phyloP scores from a whole-genome alignment of 1,140 invertebrate genomes.

The Euglossa dilemma region DNA sequence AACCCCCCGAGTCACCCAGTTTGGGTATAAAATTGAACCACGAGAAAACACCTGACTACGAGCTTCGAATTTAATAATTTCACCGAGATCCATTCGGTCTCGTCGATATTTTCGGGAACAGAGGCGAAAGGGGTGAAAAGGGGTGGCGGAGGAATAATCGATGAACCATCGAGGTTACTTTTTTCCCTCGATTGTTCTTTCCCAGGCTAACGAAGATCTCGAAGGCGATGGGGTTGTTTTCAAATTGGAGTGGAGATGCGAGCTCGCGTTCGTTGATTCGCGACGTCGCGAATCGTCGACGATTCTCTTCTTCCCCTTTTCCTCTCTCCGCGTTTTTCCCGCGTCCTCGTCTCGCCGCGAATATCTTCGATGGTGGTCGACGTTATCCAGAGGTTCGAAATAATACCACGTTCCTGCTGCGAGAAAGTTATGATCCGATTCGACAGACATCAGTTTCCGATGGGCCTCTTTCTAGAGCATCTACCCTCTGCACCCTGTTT shows the following conservation, averaged over 20 bases:
- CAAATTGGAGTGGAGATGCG: constrained; percentile 1
- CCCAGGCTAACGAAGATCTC: neutral
- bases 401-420: neutral
- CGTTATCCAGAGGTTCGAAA: neutral
- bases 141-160: neutral
- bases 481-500: too few relatives aligned
- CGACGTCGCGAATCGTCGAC: constrained; percentile 7
- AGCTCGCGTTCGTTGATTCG: neutral
- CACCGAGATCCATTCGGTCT: neutral
- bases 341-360: neutral
- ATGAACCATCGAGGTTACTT: neutral
- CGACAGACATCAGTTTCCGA: neutral
- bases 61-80: neutral
- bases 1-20: too few relatives aligned
- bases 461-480: neutral
- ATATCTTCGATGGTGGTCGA: constrained; percentile 9
- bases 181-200: neutral
- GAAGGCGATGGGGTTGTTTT: neutral
- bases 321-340: neutral
- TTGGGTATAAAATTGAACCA: too few relatives aligned
- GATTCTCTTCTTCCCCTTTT: neutral
- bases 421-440: neutral
- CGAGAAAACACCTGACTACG: too few relatives aligned
- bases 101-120: too few relatives aligned
- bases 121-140: too few relatives aligned